Conservation (phyloP, 1,140 invertebrate genomes). For the Phocides pigmalion region DNA sequence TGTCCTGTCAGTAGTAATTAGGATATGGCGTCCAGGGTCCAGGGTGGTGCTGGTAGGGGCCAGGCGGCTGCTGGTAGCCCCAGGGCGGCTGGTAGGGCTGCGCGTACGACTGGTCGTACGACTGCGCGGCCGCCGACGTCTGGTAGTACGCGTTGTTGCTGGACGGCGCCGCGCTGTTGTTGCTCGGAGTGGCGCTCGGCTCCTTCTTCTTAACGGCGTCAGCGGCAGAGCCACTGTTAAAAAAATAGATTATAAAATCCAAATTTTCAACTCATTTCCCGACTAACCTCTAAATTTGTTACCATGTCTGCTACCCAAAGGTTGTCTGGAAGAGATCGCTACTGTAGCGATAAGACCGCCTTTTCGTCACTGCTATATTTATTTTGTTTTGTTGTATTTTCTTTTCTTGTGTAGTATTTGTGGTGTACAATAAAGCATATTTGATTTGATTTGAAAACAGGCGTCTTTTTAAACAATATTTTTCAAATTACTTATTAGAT, state of each 20-base stretch:
- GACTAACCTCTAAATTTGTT: no score
- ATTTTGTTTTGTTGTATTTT: no score
- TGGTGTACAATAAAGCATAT: no score
- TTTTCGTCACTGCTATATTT: no score
- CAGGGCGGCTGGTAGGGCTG: constrained; percentile 74
- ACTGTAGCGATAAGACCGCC: no score
- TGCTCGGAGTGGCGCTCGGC: constrained; percentile 25
- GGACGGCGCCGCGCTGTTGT: constrained; percentile 40
- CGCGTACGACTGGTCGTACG: constrained; percentile 73
- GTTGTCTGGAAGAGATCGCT: no score
- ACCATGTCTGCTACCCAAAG: no score
- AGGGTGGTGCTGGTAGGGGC: constrained; percentile 68
- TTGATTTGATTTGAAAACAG: no score
- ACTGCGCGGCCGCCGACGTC: constrained; percentile 52
- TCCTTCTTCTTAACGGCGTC: constrained; percentile 69
- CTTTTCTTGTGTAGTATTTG: no score
- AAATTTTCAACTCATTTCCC: no score
- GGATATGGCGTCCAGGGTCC: constrained; percentile 74
- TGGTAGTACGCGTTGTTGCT: constrained; percentile 63
- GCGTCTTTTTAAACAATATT: no score
- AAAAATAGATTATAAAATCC: constrained; percentile 1
- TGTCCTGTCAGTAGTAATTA: constrained; percentile 64
- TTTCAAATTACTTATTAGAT: no score
- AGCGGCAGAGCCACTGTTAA: constrained; percentile 37
- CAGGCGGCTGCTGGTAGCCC: constrained; percentile 77